These are phyloP conservation scores for Sipha maydis DNA, from an alignment of 2,888 invertebrate species.

Conservation along the genomic window DNA sequence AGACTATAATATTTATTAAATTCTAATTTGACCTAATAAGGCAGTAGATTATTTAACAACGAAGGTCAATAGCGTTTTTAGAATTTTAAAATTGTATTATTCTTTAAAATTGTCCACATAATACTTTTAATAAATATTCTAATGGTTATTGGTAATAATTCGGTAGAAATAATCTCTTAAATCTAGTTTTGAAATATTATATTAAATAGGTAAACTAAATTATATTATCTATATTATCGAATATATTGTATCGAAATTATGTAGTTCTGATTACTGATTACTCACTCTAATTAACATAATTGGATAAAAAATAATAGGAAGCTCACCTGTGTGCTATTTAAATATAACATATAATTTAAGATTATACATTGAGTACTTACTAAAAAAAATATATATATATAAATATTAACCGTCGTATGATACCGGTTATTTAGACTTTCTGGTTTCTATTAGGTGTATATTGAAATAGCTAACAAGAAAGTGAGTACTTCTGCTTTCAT, in stretches of 20 bases:
- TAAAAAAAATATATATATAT: neutral
- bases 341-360: neutral
- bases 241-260: too few relatives aligned
- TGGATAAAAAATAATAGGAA: neutral
- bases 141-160: neutral
- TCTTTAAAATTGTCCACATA: neutral
- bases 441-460: constrained; percentile 36
- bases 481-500: constrained; percentile 37
- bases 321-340: constrained; percentile 12
- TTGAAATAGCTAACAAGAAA: constrained; percentile 41
- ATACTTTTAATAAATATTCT: neutral
- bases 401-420: neutral
- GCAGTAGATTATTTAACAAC: neutral
- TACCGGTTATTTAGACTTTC: constrained; percentile 42
- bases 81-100: neutral
- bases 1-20: neutral
- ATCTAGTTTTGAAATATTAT: constrained; percentile 31
- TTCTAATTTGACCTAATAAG: constrained; percentile 14
- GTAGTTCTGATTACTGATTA: too few relatives aligned
- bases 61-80: neutral
- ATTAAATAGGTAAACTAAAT: neutral
- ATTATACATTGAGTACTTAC: neutral
- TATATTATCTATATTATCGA: too few relatives aligned
- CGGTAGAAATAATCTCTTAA: neutral
- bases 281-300: neutral